These are phyloP conservation scores for Campoletis raptor DNA, from an alignment of 2,888 invertebrate genomes.

Conservation along the genomic window DNA sequence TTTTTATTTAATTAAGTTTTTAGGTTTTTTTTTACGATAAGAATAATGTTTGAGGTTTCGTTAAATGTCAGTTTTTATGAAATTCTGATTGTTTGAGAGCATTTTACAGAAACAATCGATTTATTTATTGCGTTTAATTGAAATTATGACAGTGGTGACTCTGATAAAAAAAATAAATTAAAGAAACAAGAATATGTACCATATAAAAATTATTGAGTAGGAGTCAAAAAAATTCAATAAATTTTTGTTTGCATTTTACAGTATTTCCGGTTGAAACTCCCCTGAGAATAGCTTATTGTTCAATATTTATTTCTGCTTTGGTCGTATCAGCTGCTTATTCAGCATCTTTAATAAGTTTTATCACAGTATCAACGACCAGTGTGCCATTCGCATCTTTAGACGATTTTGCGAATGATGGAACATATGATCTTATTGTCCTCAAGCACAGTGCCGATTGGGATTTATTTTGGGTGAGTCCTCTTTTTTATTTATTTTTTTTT, in stretches of 20 bases:
- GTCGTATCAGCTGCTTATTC: slow-evolving; percentile 77
- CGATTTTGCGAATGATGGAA: slow-evolving; percentile 75
- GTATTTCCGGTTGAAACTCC: slow-evolving; percentile 75
- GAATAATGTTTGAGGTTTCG: background rate
- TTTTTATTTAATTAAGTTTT: background rate
- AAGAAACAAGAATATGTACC: background rate
- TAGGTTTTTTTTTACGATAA: too few species aligned
- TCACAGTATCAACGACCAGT: slow-evolving; percentile 56
- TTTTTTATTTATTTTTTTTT: background rate
- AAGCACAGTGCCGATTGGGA: slow-evolving; percentile 76
- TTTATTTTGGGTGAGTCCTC: slow-evolving; percentile 71
- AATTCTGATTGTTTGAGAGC: too few species aligned
- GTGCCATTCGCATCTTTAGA: slow-evolving; percentile 78
- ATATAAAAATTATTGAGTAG: background rate
- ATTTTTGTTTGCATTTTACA: slow-evolving; percentile 56
- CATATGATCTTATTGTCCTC: slow-evolving; percentile 76
- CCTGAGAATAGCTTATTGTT: slow-evolving; percentile 75
- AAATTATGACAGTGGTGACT: too few species aligned
- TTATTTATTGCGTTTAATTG: too few species aligned
- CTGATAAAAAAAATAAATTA: too few species aligned
- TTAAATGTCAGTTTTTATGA: background rate
- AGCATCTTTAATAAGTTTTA: slow-evolving; percentile 73
- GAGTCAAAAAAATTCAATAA: background rate
- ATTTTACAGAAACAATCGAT: too few species aligned
- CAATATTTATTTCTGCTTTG: slow-evolving; percentile 77